These are phyloP conservation scores for Sapajus apella DNA, from an alignment of 2,113 vertebrate genomes.

Conservation along the genomic window DNA sequence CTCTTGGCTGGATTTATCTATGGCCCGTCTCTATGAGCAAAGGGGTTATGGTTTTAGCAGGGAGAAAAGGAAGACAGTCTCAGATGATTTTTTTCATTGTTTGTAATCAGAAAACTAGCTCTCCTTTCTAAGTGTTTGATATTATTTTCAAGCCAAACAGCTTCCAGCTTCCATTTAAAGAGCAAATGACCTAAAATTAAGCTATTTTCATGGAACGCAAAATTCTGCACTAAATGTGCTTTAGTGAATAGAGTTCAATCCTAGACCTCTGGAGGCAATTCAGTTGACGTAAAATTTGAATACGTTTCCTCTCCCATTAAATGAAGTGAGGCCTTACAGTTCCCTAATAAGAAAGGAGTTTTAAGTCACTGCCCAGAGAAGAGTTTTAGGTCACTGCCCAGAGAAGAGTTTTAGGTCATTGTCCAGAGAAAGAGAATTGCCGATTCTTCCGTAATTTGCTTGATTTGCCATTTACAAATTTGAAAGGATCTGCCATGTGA, in stretches of 20 bases:
- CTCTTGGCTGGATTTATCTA: neutral
- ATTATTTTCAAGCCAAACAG: constrained; percentile 49
- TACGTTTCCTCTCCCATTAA: neutral
- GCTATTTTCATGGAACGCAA: neutral
- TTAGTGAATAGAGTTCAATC: neutral
- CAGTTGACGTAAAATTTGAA: neutral
- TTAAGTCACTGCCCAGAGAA: neutral
- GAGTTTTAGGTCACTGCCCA: no score
- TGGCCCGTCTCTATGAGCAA: neutral
- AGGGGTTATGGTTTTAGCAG: neutral
- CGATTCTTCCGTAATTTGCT: neutral
- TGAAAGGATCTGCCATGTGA: neutral
- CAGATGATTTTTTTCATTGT: neutral
- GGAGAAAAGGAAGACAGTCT: neutral
- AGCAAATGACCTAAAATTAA: constrained; percentile 14
- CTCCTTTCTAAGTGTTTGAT: neutral
- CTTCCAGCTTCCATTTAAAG: constrained; percentile 48
- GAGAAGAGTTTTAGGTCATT: neutral
- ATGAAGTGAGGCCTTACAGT: neutral
- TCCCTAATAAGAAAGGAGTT: neutral
- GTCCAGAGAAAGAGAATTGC: neutral
- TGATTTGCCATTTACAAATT: constrained; percentile 12
- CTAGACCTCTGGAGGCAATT: neutral
- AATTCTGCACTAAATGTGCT: neutral
- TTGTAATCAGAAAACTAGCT: neutral